phyloP scores from a whole-genome alignment of 2,797 vertebrate species.

The Chrysocyon brachyurus region DNA sequence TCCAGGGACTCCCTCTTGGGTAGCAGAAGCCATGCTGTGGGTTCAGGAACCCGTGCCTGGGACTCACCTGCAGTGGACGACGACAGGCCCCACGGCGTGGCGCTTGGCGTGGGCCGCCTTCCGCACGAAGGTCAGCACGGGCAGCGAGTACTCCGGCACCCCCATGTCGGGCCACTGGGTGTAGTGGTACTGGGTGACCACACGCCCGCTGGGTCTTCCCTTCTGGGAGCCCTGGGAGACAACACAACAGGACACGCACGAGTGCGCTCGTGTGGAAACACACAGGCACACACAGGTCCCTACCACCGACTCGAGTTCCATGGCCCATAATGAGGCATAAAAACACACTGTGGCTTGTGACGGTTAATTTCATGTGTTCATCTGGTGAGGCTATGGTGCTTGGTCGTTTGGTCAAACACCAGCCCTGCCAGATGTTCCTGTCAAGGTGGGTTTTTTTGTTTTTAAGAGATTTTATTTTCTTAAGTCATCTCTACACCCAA shows the following conservation, averaged over 20 bases:
- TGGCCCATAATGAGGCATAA: background rate
- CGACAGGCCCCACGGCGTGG: slow-evolving; percentile 91
- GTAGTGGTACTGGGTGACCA: slow-evolving; percentile 96
- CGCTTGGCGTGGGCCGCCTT: slow-evolving; percentile 93
- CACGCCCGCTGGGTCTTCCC: slow-evolving; percentile 91
- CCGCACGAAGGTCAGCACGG: slow-evolving; percentile 95
- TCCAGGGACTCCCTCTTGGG: background rate
- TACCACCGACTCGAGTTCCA: background rate
- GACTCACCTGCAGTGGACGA: slow-evolving; percentile 97
- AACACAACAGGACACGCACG: background rate
- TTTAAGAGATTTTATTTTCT: background rate
- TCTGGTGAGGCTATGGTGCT: background rate
- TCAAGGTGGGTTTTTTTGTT: background rate
- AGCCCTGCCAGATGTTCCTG: background rate
- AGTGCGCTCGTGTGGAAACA: background rate
- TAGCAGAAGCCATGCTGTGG: background rate
- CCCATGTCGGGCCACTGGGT: slow-evolving; percentile 99
- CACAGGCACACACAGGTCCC: background rate
- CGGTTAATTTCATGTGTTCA: background rate
- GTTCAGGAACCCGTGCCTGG: background rate
- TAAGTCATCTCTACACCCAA: background rate
- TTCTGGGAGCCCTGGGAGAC: slow-evolving; percentile 93
- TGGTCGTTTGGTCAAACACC: background rate
- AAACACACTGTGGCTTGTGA: background rate
- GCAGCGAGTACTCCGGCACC: slow-evolving; percentile 94